A percentile compares a stretch with the other conserved stretches of the same genome.
These are phyloP conservation scores for Platysteira castanea DNA, from an alignment of 2,113 vertebrate species.

Conservation along the genomic window DNA sequence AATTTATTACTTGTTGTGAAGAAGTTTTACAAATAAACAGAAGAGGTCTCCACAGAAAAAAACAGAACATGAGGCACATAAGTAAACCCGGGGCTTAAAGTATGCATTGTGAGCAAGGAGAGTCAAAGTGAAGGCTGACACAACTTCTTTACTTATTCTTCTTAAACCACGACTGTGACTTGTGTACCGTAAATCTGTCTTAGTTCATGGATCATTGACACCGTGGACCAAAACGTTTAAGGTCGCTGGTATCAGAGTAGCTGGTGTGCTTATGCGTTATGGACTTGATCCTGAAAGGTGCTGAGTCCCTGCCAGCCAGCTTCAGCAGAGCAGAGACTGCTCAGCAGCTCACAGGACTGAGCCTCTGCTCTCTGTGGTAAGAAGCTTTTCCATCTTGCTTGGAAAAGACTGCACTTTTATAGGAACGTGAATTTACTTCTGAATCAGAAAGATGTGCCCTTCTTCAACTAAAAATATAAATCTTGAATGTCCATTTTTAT, in stretches of 20 bases:
- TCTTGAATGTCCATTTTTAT: background rate
- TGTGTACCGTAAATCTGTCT: constrained; percentile 10
- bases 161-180: background rate
- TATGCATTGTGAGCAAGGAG: background rate
- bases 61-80: background rate
- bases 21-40: background rate
- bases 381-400: background rate
- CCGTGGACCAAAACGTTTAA: background rate
- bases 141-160: background rate
- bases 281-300: background rate
- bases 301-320: background rate
- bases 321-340: background rate
- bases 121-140: background rate
- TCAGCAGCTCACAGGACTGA: background rate
- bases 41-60: background rate
- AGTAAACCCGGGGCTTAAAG: background rate
- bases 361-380: background rate
- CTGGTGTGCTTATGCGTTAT: background rate
- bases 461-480: background rate
- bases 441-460: background rate
- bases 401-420: background rate
- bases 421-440: background rate
- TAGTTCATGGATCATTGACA: constrained; percentile 23
- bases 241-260: background rate
- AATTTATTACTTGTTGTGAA: background rate